phyloP scores from a whole-genome alignment of 1,140 invertebrate genomes.

The Habropoda laboriosa region DNA sequence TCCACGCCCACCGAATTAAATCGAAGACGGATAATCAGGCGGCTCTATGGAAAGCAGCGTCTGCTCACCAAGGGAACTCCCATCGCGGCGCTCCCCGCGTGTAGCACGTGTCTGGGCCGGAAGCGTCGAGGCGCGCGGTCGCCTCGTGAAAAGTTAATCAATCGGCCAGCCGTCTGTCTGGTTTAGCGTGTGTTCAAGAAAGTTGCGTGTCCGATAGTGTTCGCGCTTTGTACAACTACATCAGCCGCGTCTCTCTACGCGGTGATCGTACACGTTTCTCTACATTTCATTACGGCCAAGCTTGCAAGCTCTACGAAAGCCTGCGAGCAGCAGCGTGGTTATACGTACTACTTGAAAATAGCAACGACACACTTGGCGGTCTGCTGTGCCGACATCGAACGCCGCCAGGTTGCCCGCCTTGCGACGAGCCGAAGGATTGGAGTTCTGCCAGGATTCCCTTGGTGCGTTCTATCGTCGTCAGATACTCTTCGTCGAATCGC shows the following conservation, averaged over 20 bases:
- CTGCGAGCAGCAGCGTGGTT: constrained; percentile 18
- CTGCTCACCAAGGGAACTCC: background rate
- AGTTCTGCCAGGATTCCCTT: constrained; percentile 29
- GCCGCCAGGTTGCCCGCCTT: constrained; percentile 3
- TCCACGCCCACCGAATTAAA: background rate
- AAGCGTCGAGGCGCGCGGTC: background rate
- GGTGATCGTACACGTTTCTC: too few relatives aligned
- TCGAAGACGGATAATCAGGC: background rate
- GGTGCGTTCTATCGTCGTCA: background rate
- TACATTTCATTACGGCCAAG: too few relatives aligned
- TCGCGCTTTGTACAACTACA: too few relatives aligned
- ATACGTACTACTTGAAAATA: constrained; percentile 65
- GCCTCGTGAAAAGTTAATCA: constrained; percentile 23
- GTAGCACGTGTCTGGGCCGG: constrained; percentile 21
- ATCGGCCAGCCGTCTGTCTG: background rate
- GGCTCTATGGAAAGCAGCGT: background rate
- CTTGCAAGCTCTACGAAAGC: constrained; percentile 4
- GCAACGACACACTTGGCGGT: constrained; percentile 54
- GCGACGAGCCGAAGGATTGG: background rate
- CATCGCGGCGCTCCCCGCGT: background rate
- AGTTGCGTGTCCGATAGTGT: background rate
- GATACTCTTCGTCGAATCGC: background rate
- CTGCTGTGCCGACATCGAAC: constrained; percentile 46
- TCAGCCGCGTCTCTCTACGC: too few relatives aligned
- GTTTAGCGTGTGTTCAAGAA: background rate